phyloP scores from a whole-genome alignment of 2,797 vertebrate species.

The Urosaurus nigricauda region DNA sequence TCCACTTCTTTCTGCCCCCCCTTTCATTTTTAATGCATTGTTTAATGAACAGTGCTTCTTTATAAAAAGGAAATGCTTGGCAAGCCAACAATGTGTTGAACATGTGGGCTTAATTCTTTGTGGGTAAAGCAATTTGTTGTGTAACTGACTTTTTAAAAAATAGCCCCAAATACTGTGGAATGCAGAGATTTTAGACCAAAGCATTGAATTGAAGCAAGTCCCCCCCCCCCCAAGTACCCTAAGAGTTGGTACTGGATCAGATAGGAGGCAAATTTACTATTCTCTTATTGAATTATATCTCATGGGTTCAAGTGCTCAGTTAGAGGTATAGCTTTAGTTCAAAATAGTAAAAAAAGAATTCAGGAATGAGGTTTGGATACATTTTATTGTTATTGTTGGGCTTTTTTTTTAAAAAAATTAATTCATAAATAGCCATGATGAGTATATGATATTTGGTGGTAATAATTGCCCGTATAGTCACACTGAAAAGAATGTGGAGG shows the following conservation, averaged over 20 bases:
- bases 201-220: conserved; percentile 66
- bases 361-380: conserved; percentile 44
- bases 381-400: neutral
- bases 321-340: conserved; percentile 59
- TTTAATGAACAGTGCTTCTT: conserved; percentile 65
- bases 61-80: conserved; percentile 68
- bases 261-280: conserved; percentile 70
- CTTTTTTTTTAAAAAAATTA: conserved; percentile 26
- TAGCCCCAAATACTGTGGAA: conserved; percentile 62
- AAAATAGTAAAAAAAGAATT: conserved; percentile 38
- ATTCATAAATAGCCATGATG: conserved; percentile 57
- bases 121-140: conserved; percentile 73
- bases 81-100: conserved; percentile 65
- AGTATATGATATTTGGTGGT: conserved; percentile 66
- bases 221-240: conserved; percentile 61
- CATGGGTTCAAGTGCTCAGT: conserved; percentile 59
- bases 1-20: conserved; percentile 15
- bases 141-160: conserved; percentile 69
- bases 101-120: conserved; percentile 69
- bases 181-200: conserved; percentile 73
- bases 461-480: conserved; percentile 67
- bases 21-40: conserved; percentile 48
- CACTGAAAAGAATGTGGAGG: conserved; percentile 73
- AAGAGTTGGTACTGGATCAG: conserved; percentile 72
- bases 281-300: conserved; percentile 68